phyloP scores from a whole-genome alignment of 2,113 vertebrate genomes.

The Herpetotheres cachinnans region DNA sequence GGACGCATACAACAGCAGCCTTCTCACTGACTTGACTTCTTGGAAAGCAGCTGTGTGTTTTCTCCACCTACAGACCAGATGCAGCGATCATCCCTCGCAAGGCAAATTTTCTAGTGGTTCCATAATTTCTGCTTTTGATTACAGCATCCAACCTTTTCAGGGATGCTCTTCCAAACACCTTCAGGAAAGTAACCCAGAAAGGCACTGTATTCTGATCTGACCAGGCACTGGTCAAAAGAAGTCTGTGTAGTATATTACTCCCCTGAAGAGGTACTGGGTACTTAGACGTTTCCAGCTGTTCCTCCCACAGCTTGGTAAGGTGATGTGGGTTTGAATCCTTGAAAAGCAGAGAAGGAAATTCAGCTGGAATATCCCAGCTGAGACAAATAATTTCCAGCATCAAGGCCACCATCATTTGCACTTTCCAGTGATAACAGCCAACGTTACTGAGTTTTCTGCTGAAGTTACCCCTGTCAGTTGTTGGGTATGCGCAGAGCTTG shows the following conservation, averaged over 20 bases:
- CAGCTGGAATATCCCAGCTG: background rate
- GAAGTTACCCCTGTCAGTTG: background rate
- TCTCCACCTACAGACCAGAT: background rate
- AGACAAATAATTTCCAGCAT: background rate
- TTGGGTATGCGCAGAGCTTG: background rate
- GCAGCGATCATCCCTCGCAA: rapidly evolving
- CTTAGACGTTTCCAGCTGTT: background rate
- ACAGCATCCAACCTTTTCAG: background rate
- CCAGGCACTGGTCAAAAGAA: background rate
- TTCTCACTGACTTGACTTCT: background rate
- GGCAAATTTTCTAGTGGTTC: background rate
- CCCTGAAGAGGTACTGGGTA: background rate
- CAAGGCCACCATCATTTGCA: background rate
- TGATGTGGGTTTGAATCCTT: background rate
- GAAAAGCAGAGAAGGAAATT: background rate
- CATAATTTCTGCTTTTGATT: background rate
- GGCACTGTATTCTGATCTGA: background rate
- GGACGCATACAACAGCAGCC: background rate
- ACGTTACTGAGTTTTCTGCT: background rate
- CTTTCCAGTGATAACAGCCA: background rate
- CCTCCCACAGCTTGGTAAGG: background rate
- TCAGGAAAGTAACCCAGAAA: background rate
- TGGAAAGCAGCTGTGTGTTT: background rate
- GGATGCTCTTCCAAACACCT: background rate
- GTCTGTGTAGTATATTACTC: background rate